These are phyloP conservation scores for Pseudorhiza aurosa DNA, from an alignment of 30 jellyfish, hydroid and myxozoan species.

Conservation along the genomic window DNA sequence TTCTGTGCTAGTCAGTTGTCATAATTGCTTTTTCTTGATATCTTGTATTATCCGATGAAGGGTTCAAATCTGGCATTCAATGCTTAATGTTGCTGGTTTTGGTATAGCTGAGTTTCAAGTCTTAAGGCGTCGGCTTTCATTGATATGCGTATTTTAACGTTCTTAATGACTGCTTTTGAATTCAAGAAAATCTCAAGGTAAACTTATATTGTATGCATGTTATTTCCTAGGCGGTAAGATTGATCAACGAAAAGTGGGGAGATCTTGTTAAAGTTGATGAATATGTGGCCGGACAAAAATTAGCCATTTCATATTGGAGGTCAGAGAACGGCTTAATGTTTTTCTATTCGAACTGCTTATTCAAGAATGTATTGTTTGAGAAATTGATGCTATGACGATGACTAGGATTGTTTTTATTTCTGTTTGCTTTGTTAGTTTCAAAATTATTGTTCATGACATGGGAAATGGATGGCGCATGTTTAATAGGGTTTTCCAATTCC, in stretches of 20 bases:
- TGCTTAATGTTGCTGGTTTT: too few species aligned
- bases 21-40: too few species aligned
- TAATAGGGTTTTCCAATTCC: too few species aligned
- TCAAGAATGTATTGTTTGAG: neutral
- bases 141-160: neutral
- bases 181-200: neutral
- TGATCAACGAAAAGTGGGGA: conserved; percentile 95
- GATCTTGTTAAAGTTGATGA: conserved; percentile 84
- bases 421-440: neutral
- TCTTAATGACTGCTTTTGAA: neutral
- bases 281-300: conserved; percentile 82
- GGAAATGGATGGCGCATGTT: neutral
- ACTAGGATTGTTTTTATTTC: neutral
- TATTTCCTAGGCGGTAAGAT: conserved; percentile 64
- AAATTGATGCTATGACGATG: neutral
- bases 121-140: too few species aligned
- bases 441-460: neutral
- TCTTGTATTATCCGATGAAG: too few species aligned
- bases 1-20: too few species aligned
- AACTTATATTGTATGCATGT: too few species aligned
- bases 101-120: too few species aligned
- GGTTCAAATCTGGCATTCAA: too few species aligned
- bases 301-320: conserved; percentile 94
- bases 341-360: neutral
- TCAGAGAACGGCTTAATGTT: too few species aligned